phyloP scores from a whole-genome alignment of 2,113 vertebrate genomes.

The Ptyas mucosa region DNA sequence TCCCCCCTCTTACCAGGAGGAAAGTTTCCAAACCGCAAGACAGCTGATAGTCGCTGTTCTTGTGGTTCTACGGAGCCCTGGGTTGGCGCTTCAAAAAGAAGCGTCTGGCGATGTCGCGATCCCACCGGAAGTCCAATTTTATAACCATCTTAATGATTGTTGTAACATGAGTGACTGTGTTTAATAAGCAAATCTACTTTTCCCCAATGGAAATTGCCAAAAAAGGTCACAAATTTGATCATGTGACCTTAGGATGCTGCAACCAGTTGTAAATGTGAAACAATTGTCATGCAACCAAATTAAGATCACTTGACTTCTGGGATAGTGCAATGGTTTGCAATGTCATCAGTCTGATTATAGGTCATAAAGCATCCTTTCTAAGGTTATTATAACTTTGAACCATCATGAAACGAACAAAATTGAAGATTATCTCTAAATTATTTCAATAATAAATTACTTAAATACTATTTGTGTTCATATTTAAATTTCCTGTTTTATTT shows the following conservation, averaged over 20 bases:
- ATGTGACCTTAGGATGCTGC: not conserved
- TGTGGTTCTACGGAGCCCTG: too few relatives aligned
- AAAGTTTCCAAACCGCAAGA: too few relatives aligned
- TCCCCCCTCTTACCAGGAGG: too few relatives aligned
- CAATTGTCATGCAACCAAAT: not conserved
- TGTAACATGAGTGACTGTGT: not conserved
- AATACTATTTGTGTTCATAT: not conserved
- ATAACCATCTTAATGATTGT: not conserved
- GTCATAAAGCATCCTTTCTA: not conserved
- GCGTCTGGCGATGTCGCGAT: too few relatives aligned
- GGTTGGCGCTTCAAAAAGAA: too few relatives aligned
- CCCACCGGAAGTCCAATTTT: too few relatives aligned
- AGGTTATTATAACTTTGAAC: not conserved
- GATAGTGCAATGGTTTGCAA: not conserved
- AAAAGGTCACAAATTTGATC: not conserved
- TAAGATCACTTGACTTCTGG: not conserved
- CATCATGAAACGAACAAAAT: not conserved
- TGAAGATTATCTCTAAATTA: not conserved
- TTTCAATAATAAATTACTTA: not conserved
- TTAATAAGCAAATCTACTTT: not conserved
- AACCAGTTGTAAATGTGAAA: not conserved
- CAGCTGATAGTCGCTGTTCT: too few relatives aligned
- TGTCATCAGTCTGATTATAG: not conserved
- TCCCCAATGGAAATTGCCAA: not conserved
- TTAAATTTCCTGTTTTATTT: slow-evolving; percentile 36